Conservation (phyloP, 2,888 invertebrate species). For the Lingula anatina region DNA sequence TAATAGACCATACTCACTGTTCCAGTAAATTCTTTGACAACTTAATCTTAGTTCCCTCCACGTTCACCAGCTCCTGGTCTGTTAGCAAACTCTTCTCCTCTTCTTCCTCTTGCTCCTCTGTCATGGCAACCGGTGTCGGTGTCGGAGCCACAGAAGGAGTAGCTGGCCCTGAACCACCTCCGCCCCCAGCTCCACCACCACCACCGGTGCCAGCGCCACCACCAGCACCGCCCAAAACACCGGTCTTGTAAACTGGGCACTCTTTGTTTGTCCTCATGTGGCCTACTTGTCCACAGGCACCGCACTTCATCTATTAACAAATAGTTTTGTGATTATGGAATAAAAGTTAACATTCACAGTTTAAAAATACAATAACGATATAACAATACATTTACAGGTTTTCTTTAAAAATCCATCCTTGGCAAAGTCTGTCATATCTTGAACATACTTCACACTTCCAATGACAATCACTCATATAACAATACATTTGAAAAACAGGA, state of each 20-base stretch:
- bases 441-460: no score
- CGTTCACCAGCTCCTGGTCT: conserved; percentile 59
- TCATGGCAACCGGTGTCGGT: conserved; percentile 42
- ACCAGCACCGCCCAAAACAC: conserved; percentile 50
- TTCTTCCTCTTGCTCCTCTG: conserved; percentile 74
- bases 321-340: no score
- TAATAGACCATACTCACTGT: no score
- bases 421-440: no score
- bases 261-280: conserved; percentile 92
- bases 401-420: no score
- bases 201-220: conserved; percentile 58
- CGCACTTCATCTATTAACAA: conserved; percentile 75
- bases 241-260: conserved; percentile 80
- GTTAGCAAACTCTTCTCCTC: conserved; percentile 61
- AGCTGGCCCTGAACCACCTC: conserved; percentile 2
- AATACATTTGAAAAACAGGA: no score
- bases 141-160: conserved; percentile 12
- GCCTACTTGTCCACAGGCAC: conserved; percentile 83
- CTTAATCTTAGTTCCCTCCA: conserved; percentile 91
- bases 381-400: no score
- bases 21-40: conserved; percentile 82
- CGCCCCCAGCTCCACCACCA: conserved; percentile 3
- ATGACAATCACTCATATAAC: no score
- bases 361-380: no score
- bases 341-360: no score